Evolutionary conservation across 2,113 vertebrate species (phyloP), one percentile per base, ranked within the genome.

Genomic region (Elephantulus edwardii): DNA sequence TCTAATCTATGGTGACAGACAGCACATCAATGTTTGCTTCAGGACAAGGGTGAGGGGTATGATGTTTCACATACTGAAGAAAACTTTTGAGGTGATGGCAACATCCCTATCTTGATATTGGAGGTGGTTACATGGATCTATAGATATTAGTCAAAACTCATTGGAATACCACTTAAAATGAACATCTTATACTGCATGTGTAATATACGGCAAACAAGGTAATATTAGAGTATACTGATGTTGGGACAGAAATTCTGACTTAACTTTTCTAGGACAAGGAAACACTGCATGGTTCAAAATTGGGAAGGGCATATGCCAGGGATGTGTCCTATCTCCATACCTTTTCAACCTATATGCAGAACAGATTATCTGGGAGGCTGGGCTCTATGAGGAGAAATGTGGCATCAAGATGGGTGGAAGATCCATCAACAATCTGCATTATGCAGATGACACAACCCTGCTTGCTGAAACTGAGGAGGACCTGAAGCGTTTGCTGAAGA

Each of bases 171-270:
- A 48, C 22, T 72, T 83, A 88, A 78, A 87, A 68, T 60, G 35
- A 92, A 68, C 38, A 2, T 24, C 20, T 64, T 56, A 40, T 35
- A 50, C 33, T 6, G 6, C 10, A n/a, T 75, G 33, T 60, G 44
- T 83, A 83, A 38, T 28, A 14, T 8, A 35, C 66, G 13, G 56
- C 28, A 72, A 74, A 50, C 50, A 83, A 81, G 48, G n/a, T 58
- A 44, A 68, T 40, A 16, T 48, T 38, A 84, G 33, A 88, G 40
- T 78, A 83, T 33, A 56, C 40, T n/a, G 5, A 81, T 60, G 66
- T 42, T 75, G n/a, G 16, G 42, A 11, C 14, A 88, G 24, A 87
- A 87, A 80, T 90, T 90, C 56, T 38, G 46, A 86, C n/a, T 79
- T 44, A 81, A 52, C 60, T 68, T 38, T 60, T 83, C n/a, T 38